phyloP scores from a whole-genome alignment of 2,888 invertebrate species.

The Pseudococcus viburni region DNA sequence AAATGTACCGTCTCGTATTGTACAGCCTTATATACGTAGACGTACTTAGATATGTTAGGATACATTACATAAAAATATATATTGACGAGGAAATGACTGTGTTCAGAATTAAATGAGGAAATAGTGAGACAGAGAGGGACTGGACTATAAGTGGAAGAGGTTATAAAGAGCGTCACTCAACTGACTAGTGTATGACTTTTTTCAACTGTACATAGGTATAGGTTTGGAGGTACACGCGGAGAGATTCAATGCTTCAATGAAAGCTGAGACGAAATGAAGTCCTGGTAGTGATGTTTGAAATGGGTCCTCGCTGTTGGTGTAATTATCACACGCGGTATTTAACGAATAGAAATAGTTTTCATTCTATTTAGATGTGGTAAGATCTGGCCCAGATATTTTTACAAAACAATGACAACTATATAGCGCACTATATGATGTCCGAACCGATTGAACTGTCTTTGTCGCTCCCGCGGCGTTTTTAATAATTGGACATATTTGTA shows the following conservation, averaged over 20 bases:
- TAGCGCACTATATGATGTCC: constrained; percentile 45
- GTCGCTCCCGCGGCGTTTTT: constrained; percentile 51
- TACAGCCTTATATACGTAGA: neutral
- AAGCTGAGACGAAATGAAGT: constrained; percentile 47
- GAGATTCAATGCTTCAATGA: constrained; percentile 9
- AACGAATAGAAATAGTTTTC: constrained; percentile 50
- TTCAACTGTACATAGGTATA: neutral
- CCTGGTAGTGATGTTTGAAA: constrained; percentile 49
- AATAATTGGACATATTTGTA: constrained; percentile 50
- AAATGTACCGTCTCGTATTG: neutral
- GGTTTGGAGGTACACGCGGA: neutral
- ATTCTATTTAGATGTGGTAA: constrained; percentile 55
- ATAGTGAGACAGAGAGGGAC: neutral
- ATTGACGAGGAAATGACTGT: neutral
- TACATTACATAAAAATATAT: neutral
- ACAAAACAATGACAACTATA: constrained; percentile 53
- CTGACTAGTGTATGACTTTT: neutral
- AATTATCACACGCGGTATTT: constrained; percentile 53
- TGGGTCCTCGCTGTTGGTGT: constrained; percentile 49
- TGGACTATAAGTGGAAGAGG: neutral
- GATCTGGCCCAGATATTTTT: constrained; percentile 57
- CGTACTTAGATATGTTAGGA: neutral
- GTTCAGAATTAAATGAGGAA: constrained; percentile 6
- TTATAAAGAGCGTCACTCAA: neutral
- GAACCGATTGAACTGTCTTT: constrained; percentile 17